These are phyloP conservation scores for Cheirogaleus medius DNA, from an alignment of 2,113 vertebrate genomes.

Conservation along the genomic window DNA sequence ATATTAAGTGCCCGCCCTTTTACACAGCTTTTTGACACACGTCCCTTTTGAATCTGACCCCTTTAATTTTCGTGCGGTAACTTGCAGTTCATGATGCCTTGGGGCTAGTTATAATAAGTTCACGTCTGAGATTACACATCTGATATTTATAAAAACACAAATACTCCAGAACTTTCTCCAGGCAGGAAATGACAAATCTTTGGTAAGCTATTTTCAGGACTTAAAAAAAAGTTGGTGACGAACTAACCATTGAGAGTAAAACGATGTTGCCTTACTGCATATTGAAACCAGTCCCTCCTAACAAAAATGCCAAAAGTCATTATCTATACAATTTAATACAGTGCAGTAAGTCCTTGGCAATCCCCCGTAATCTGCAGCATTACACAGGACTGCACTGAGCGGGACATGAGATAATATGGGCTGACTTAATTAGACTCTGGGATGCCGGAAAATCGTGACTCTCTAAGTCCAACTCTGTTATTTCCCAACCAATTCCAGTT, in stretches of 20 bases:
- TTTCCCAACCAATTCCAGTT: constrained; percentile 63
- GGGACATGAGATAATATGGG: constrained; percentile 64
- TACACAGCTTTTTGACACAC: constrained; percentile 50
- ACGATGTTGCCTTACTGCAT: constrained; percentile 56
- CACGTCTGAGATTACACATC: constrained; percentile 66
- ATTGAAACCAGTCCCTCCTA: constrained; percentile 62
- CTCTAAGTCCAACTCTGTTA: constrained; percentile 54
- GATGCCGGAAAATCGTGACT: constrained; percentile 42
- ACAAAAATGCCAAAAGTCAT: constrained; percentile 71
- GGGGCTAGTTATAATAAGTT: constrained; percentile 76
- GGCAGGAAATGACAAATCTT: constrained; percentile 73
- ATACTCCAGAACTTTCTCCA: constrained; percentile 67
- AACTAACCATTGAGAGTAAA: constrained; percentile 72
- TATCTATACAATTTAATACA: constrained; percentile 69
- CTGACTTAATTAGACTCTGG: constrained; percentile 69
- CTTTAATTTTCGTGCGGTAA: constrained; percentile 70
- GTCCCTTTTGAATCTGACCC: constrained; percentile 65
- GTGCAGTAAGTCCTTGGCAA: constrained; percentile 53
- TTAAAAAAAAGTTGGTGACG: constrained; percentile 67
- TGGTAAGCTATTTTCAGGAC: constrained; percentile 76
- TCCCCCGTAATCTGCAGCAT: constrained; percentile 63
- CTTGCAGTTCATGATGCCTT: constrained; percentile 55
- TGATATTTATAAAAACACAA: constrained; percentile 70
- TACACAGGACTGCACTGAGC: neutral
- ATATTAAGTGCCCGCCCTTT: constrained; percentile 46